Evolutionary conservation across 2,888 invertebrate genomes (phyloP), one percentile per base, ranked within the genome.

Genomic region (Cataglyphis rosenhaueri): DNA sequence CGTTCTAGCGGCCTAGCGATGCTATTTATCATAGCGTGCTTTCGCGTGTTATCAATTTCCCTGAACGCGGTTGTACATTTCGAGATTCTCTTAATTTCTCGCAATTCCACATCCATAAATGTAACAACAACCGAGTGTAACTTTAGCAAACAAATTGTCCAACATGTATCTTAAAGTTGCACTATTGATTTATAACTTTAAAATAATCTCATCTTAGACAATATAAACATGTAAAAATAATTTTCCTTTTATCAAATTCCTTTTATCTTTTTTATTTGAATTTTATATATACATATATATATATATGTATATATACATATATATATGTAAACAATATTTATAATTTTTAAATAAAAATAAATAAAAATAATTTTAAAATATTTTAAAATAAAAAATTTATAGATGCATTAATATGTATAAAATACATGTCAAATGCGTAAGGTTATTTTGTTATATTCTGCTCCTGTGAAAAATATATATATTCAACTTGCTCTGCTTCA

Each of bases 41-140:
- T 91, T 88, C 87, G 86, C 85, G 84, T 83, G 89, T 90, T 92
- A 92, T 91, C 90, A 92, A 92, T 92, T 92, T 87, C 86, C 68
- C 86, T 86, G 82, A 86, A 86, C 89, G 84, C 87, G 75, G 84
- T 86, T 88, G 84, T 87, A 92, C 88, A 83, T 87, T 81, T 84
- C 84, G 81, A 81, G 83, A 74, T 82, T 85, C 90, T 86, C 90
- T 89, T 90, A 86, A 89, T 90, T 90, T 86, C 88, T 90, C 86
- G 78, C 78, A 52, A 52, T 41, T 73, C 70, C 29, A 15, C 41
- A 15, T 57, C 10, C 29, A 38, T 59, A 35, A 35, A 25, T 18
- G n/a, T 61, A 59, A 79, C 32, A 61, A 71, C 44, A 61, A 44
- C 21, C 59, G 35, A 70, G 70, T 25, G 21, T n/a, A 25, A 44